Evolutionary conservation across 2,888 invertebrate genomes (phyloP).

Genomic region (Slavum lentiscoides): DNA sequence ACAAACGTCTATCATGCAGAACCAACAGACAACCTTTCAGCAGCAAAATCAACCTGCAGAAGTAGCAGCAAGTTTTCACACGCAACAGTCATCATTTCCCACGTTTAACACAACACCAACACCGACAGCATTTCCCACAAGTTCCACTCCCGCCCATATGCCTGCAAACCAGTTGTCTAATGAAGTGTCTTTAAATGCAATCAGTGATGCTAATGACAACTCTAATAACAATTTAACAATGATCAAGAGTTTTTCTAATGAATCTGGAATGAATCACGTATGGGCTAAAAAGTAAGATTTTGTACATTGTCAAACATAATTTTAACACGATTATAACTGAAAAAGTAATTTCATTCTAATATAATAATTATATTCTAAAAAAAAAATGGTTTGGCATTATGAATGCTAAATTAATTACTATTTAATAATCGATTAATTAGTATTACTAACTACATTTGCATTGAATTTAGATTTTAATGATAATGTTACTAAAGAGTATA

Average conservation of each 20-base stretch:
- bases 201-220: background rate
- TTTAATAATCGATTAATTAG: background rate
- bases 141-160: background rate
- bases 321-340: background rate
- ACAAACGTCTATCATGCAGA: background rate
- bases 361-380: background rate
- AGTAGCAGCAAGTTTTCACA: background rate
- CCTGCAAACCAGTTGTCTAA: background rate
- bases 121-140: constrained; percentile 2
- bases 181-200: constrained; percentile 5
- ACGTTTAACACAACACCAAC: constrained; percentile 11
- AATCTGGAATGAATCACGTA: constrained; percentile 43
- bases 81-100: background rate
- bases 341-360: background rate
- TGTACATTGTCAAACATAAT: background rate
- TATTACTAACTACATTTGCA: background rate
- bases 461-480: background rate
- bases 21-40: background rate
- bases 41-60: background rate
- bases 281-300: constrained; percentile 39
- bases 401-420: background rate
- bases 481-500: background rate
- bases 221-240: constrained; percentile 3
- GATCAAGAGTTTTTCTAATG: constrained; percentile 39
- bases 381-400: background rate